A percentile compares a stretch with the other conserved stretches of the same genome.
Evolutionary conservation across 2,888 invertebrate species (phyloP).

Genomic region (Subacronicta megacephala): DNA sequence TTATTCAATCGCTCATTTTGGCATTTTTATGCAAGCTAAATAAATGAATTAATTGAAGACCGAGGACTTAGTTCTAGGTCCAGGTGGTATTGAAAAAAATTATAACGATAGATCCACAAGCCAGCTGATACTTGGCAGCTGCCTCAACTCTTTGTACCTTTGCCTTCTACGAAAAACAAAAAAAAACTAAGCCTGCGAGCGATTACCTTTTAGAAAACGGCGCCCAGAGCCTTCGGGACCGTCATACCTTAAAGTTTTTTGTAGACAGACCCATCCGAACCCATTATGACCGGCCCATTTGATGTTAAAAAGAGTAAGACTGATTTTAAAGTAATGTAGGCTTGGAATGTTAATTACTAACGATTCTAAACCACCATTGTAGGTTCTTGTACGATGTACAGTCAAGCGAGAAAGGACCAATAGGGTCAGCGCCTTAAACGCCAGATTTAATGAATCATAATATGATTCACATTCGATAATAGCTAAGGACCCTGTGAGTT

Average conservation of each 20-base stretch:
- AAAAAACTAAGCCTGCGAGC: conserved; percentile 72
- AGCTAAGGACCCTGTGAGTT: no score
- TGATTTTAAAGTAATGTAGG: conserved; percentile 65
- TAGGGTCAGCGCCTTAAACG: no score
- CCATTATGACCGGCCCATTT: conserved; percentile 81
- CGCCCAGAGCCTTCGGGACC: conserved; percentile 72
- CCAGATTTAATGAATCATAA: no score
- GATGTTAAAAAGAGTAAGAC: conserved; percentile 73
- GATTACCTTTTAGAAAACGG: conserved; percentile 86
- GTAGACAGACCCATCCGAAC: conserved; percentile 60
- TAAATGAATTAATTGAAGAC: neutral
- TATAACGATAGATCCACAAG: conserved; percentile 60
- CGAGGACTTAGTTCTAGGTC: conserved; percentile 16
- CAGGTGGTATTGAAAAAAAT: conserved; percentile 70
- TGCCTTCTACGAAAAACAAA: conserved; percentile 74
- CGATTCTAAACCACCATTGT: conserved; percentile 30
- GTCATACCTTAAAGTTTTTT: conserved; percentile 76
- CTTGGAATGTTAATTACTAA: conserved; percentile 67
- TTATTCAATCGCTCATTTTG: no score
- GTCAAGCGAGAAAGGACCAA: neutral
- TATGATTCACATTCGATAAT: no score
- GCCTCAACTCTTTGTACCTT: conserved; percentile 79
- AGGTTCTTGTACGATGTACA: neutral
- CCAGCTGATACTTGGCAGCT: conserved; percentile 83
- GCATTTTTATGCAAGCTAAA: no score